Conservation (phyloP, 2,888 invertebrate genomes). For the Oxystoma pomonae region DNA sequence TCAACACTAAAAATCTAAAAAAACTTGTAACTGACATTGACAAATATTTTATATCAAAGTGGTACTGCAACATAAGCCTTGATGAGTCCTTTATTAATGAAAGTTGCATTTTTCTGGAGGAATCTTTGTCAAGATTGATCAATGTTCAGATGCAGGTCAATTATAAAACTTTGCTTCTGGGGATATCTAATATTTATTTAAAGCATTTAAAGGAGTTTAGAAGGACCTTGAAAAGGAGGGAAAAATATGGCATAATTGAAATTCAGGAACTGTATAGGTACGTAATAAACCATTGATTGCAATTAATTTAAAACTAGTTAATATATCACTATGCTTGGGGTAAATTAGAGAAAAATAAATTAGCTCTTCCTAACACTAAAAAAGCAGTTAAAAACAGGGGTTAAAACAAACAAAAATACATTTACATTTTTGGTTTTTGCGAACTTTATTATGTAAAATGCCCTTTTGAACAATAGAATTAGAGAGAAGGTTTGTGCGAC, state of each 20-base stretch:
- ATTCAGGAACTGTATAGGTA: conserved; percentile 53
- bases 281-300: too few species aligned
- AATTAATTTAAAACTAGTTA: too few species aligned
- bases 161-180: conserved; percentile 45
- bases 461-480: too few species aligned
- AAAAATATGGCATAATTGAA: conserved; percentile 46
- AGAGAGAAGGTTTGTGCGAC: too few species aligned
- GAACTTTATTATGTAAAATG: too few species aligned
- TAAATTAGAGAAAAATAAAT: too few species aligned
- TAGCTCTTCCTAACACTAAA: too few species aligned
- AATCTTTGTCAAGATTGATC: conserved; percentile 44
- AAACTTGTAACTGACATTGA: conserved; percentile 48
- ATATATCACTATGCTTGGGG: too few species aligned
- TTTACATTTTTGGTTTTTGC: too few species aligned
- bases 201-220: conserved; percentile 63
- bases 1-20: conserved; percentile 32
- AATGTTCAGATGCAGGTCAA: conserved; percentile 44
- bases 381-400: too few species aligned
- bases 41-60: conserved; percentile 48
- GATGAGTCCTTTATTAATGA: conserved; percentile 49
- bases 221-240: conserved; percentile 56
- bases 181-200: conserved; percentile 52
- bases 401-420: too few species aligned
- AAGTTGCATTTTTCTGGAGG: conserved; percentile 45
- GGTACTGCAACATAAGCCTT: conserved; percentile 51